These are phyloP conservation scores for Lordiphosa mommai DNA, from an alignment of 1,140 invertebrate genomes.

Conservation along the genomic window DNA sequence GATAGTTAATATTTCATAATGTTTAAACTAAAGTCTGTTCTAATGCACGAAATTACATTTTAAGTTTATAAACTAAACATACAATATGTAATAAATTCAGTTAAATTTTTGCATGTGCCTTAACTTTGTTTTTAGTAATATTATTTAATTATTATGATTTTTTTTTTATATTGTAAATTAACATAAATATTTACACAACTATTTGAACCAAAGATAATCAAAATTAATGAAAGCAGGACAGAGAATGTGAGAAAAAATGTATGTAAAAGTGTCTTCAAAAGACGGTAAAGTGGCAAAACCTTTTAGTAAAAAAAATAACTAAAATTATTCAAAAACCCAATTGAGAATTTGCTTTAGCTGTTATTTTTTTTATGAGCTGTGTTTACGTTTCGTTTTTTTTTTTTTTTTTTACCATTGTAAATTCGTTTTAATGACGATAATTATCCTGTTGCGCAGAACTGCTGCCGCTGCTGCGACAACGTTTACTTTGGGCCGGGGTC, in stretches of 20 bases:
- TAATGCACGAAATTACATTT: slow-evolving; percentile 64
- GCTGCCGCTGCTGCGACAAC: slow-evolving; percentile 65
- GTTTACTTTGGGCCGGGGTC: slow-evolving; percentile 65
- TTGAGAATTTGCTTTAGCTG: slow-evolving; percentile 21
- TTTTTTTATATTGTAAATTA: slow-evolving; percentile 34
- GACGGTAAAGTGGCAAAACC: slow-evolving; percentile 76
- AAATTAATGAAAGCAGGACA: slow-evolving; percentile 19
- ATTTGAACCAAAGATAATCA: slow-evolving; percentile 8
- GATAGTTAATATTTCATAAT: slow-evolving; percentile 5
- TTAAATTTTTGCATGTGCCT: slow-evolving; percentile 52
- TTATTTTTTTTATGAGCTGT: slow-evolving; percentile 38
- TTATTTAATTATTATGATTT: slow-evolving; percentile 17
- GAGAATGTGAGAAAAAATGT: slow-evolving; percentile 3
- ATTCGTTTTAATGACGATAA: slow-evolving; percentile 77
- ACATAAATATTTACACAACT: slow-evolving; percentile 72
- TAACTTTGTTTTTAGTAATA: slow-evolving; percentile 27
- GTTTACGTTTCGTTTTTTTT: slow-evolving; percentile 26
- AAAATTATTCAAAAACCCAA: slow-evolving; percentile 28
- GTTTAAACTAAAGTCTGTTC: slow-evolving; percentile 52
- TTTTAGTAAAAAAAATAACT: slow-evolving; percentile 28
- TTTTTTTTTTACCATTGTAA: slow-evolving; percentile 37
- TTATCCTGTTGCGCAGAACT: slow-evolving; percentile 59
- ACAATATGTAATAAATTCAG: slow-evolving; percentile 72
- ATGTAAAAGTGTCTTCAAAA: slow-evolving; percentile 59
- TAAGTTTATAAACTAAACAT: slow-evolving; percentile 62